Evolutionary conservation across 1,140 invertebrate genomes (phyloP).

Genomic region (Cecropterus lyciades): DNA sequence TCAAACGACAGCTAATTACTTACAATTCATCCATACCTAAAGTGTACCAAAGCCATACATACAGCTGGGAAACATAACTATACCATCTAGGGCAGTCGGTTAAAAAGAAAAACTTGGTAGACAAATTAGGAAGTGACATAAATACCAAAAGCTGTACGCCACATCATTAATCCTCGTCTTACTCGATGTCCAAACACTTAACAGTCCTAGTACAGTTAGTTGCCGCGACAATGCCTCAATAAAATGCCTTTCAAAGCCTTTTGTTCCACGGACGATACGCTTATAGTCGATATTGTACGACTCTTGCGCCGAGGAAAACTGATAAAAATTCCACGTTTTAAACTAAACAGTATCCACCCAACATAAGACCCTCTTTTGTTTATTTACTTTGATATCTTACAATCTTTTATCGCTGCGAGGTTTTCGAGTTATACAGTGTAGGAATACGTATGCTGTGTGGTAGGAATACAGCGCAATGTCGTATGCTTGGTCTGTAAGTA

Average conservation of each 20-base stretch:
- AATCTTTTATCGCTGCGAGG: conserved; percentile 34
- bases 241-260: conserved; percentile 60
- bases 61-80: too few relatives aligned
- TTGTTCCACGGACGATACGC: conserved; percentile 47
- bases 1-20: too few relatives aligned
- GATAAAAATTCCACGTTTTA: background rate
- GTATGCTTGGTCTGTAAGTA: conserved; percentile 14
- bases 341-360: background rate
- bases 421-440: conserved; percentile 4
- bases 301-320: conserved; percentile 17
- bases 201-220: conserved; percentile 60
- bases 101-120: background rate
- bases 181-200: conserved; percentile 55
- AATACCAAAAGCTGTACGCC: background rate
- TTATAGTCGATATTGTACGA: conserved; percentile 55
- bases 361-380: conserved; percentile 30
- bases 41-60: too few relatives aligned
- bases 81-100: too few relatives aligned
- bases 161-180: conserved; percentile 60
- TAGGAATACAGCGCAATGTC: conserved; percentile 41
- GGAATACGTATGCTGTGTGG: conserved; percentile 9
- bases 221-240: conserved; percentile 45
- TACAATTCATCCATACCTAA: too few relatives aligned
- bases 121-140: background rate
- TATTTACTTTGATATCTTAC: conserved; percentile 25